phyloP scores from a whole-genome alignment of 2,113 vertebrate species.

The Ginglymostoma cirratum region DNA sequence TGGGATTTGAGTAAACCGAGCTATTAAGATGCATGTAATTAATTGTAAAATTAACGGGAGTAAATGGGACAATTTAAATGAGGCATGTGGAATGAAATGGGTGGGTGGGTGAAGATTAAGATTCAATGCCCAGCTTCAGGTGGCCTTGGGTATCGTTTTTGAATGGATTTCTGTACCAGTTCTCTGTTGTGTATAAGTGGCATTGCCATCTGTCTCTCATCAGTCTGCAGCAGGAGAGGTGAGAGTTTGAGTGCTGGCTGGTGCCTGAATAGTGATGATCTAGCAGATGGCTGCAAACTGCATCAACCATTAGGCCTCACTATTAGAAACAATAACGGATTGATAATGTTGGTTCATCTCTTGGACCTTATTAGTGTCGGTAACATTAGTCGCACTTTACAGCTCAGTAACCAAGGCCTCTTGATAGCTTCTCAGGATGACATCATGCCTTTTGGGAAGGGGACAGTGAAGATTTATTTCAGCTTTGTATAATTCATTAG shows the following conservation, averaged over 20 bases:
- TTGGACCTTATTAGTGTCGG: not conserved
- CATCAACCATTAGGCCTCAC: not conserved
- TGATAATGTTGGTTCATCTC: not conserved
- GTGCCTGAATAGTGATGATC: not conserved
- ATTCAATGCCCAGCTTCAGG: not conserved
- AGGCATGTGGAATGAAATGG: not conserved
- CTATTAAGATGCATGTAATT: not conserved
- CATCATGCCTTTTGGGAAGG: conserved; percentile 13
- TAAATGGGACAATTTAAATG: not conserved
- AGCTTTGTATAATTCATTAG: conserved; percentile 27
- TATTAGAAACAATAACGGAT: not conserved
- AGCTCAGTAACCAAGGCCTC: not conserved
- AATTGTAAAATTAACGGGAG: not conserved
- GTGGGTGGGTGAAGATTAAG: not conserved
- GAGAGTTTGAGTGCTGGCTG: not conserved
- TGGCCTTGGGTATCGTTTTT: not conserved
- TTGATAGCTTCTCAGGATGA: not conserved
- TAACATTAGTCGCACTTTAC: not conserved
- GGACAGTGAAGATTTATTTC: conserved; percentile 12
- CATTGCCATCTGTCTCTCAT: not conserved
- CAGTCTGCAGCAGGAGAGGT: not conserved
- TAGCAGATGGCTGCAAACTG: not conserved
- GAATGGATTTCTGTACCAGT: not conserved
- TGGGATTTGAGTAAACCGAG: not conserved
- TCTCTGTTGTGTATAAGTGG: not conserved